Conservation (phyloP, 2,888 invertebrate species). For the Heliconius ismenius region DNA sequence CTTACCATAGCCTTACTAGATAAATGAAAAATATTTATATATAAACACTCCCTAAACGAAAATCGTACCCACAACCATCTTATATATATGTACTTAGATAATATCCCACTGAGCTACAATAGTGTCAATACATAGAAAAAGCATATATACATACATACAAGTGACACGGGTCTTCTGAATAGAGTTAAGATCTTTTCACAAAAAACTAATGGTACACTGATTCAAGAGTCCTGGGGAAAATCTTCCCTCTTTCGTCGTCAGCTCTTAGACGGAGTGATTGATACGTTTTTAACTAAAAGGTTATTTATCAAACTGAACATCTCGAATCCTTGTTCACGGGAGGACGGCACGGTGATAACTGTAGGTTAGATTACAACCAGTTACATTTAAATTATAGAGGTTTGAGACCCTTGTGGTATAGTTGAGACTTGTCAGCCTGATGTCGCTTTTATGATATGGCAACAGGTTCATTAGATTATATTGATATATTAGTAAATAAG, state of each 20-base stretch:
- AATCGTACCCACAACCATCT: background rate
- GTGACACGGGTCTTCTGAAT: conserved; percentile 38
- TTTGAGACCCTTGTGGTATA: no score
- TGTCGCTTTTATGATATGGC: no score
- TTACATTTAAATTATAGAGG: conserved; percentile 7
- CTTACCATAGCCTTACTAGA: background rate
- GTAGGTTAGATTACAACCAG: conserved; percentile 31
- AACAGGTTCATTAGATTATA: no score
- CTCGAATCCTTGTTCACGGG: conserved; percentile 40
- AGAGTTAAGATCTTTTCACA: conserved; percentile 38
- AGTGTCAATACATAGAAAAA: background rate
- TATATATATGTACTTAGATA: background rate
- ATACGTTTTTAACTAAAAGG: conserved; percentile 48
- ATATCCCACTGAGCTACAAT: background rate
- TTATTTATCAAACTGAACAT: conserved; percentile 47
- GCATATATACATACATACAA: conserved; percentile 18
- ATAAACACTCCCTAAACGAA: background rate
- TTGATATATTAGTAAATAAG: no score
- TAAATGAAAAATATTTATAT: background rate
- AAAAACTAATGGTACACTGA: conserved; percentile 45
- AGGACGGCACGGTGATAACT: conserved; percentile 30
- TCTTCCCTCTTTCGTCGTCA: conserved; percentile 42
- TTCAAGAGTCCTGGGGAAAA: conserved; percentile 41
- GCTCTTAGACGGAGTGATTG: conserved; percentile 45
- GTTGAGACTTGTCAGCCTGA: no score